Evolutionary conservation across 2,888 invertebrate genomes (phyloP).

Genomic region (Scaptomyza cyrtandrae): DNA sequence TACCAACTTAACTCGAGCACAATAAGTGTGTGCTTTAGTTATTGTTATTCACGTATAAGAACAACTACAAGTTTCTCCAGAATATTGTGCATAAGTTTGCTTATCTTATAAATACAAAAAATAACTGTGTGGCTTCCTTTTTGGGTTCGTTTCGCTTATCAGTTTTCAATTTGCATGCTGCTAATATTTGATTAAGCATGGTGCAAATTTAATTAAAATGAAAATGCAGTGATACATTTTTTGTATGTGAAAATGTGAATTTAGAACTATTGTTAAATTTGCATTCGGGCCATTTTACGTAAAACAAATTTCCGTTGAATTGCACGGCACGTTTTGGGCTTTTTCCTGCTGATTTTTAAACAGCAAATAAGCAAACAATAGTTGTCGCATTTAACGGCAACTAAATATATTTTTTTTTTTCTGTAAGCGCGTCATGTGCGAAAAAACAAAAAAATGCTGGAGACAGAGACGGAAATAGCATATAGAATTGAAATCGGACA

Average conservation of each 20-base stretch:
- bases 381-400: slow-evolving; percentile 44
- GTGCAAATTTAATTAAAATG: slow-evolving; percentile 37
- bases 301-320: slow-evolving; percentile 39
- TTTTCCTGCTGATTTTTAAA: slow-evolving; percentile 13
- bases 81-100: slow-evolving; percentile 24
- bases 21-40: slow-evolving; percentile 13
- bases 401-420: not conserved
- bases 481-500: slow-evolving; percentile 24
- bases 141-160: slow-evolving; percentile 32
- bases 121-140: slow-evolving; percentile 32
- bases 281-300: slow-evolving; percentile 1
- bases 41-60: slow-evolving; percentile 1
- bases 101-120: slow-evolving; percentile 32
- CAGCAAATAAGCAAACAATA: slow-evolving; percentile 39
- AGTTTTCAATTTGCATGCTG: slow-evolving; percentile 51
- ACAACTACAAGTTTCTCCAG: slow-evolving; percentile 4
- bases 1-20: slow-evolving; percentile 10
- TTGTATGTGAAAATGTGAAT: not conserved
- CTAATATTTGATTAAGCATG: slow-evolving; percentile 43
- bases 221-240: slow-evolving; percentile 2
- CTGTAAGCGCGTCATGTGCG: slow-evolving; percentile 25
- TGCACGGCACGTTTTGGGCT: slow-evolving; percentile 23
- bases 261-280: slow-evolving; percentile 2
- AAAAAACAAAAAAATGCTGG: not conserved
- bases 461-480: not conserved